These are phyloP conservation scores for Tridacna crocea DNA, from an alignment of 2,888 invertebrate species.

Conservation along the genomic window DNA sequence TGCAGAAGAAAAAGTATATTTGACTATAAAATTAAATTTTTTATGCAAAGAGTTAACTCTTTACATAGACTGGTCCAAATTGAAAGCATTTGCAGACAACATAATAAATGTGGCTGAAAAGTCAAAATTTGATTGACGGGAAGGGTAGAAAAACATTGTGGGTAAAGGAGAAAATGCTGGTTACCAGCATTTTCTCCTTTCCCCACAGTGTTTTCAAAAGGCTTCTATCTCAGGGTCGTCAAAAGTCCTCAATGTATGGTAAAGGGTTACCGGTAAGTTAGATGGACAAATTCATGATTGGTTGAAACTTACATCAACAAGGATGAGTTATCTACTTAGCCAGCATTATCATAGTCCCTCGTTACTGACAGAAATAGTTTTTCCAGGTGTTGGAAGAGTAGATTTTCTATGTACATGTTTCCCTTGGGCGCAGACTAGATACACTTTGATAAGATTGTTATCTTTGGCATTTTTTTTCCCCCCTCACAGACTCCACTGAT, in stretches of 20 bases:
- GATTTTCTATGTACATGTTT: conserved; percentile 14
- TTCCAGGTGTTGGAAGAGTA: conserved; percentile 24
- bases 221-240: no score
- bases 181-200: background rate
- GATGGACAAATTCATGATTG: background rate
- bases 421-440: background rate
- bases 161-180: background rate
- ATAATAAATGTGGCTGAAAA: no score
- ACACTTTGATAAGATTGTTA: conserved; percentile 24
- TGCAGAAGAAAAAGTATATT: no score
- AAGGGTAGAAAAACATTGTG: conserved; percentile 1
- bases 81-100: no score
- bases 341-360: no score
- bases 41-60: no score
- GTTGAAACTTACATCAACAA: no score
- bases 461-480: conserved; percentile 12
- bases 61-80: no score
- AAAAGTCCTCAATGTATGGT: background rate
- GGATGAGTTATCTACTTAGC: no score
- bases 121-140: no score
- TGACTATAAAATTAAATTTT: no score
- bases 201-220: no score
- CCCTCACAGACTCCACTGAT: conserved; percentile 8
- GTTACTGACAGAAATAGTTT: background rate
- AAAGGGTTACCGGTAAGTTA: background rate